phyloP scores from a whole-genome alignment of 2,888 invertebrate species.

The Coleophora flavipennella region DNA sequence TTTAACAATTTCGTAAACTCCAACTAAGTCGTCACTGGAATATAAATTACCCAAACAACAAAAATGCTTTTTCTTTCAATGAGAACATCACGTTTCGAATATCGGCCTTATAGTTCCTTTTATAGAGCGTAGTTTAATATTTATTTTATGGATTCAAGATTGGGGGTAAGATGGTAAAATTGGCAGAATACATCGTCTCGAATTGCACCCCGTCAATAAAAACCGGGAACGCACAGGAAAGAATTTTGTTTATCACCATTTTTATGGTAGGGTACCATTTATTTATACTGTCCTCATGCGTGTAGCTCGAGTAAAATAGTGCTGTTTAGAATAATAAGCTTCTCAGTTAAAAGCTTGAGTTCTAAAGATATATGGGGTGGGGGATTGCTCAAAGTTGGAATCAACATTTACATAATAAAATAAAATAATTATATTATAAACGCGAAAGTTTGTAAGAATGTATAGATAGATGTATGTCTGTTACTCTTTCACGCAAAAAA shows the following conservation, averaged over 20 bases:
- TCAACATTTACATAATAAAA: too few relatives aligned
- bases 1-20: slow-evolving; percentile 71
- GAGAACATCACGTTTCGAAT: too few relatives aligned
- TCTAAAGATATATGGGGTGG: too few relatives aligned
- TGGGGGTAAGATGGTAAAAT: slow-evolving; percentile 27
- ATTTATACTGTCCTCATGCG: slow-evolving; percentile 62
- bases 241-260: slow-evolving; percentile 70
- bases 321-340: slow-evolving; percentile 51
- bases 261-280: slow-evolving; percentile 64
- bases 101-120: too few relatives aligned
- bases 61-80: too few relatives aligned
- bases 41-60: slow-evolving; percentile 48
- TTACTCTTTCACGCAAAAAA: too few relatives aligned
- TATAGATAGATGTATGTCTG: too few relatives aligned
- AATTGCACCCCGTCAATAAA: slow-evolving; percentile 70
- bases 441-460: too few relatives aligned
- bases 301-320: slow-evolving; percentile 61
- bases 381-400: too few relatives aligned
- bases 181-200: slow-evolving; percentile 64
- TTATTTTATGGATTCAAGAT: too few relatives aligned
- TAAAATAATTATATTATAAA: too few relatives aligned
- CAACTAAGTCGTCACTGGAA: slow-evolving; percentile 64
- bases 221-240: slow-evolving; percentile 62
- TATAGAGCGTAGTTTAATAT: too few relatives aligned
- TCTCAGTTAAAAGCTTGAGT: slow-evolving; percentile 22